Base-by-base conservation (phyloP, 1,140 invertebrate species). In the Hyles vespertilio region DNA sequence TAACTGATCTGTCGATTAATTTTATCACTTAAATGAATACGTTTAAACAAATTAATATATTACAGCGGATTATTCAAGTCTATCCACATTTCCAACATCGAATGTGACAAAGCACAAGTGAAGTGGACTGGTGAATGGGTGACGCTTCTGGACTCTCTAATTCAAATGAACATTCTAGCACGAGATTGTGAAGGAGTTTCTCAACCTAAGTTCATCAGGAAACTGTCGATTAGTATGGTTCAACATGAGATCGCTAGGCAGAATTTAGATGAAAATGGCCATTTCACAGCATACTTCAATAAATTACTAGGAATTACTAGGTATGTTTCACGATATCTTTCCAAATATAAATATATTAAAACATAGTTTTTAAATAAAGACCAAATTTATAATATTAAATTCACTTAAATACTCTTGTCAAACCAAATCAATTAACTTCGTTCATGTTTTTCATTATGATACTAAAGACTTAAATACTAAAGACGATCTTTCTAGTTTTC, bases 121-220 rank as follows among this genome's bases (percentile, higher is more conserved):
- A 57, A 57, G 48, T 70, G 65, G 59, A 58, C 51, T 2, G 47
- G 60, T 1, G 59, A 73, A 34, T 73, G 68, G 68, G 56, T 68
- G 0, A 63, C 66, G 1, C 70, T 65, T 12, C 12, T 73, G n/a
- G 71, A 73, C 36, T 55, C 58, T 32, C 40, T 73, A 1, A 66
- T 73, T 11, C 71, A 73, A 50, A 47, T 70, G 12, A 65, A 62
- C 32, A 47, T 48, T 22, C 43, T 70, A 12, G 33, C 61, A 3
- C 61, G 55, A 32, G 55, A 66, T 3, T 44, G 60, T 22, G 61
- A 66, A 7, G 65, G 65, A 2, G 44, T 69, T 5, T 61, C 63
- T 32, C 55, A 36, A 7, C 61, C 63, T 7, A 73, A 70, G 48
- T 56, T 73, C 7, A 73, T 73, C 6, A 58, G 58, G 51, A 54